Conservation (phyloP, 1,140 invertebrate genomes). For the Drosophila pallidifrons region DNA sequence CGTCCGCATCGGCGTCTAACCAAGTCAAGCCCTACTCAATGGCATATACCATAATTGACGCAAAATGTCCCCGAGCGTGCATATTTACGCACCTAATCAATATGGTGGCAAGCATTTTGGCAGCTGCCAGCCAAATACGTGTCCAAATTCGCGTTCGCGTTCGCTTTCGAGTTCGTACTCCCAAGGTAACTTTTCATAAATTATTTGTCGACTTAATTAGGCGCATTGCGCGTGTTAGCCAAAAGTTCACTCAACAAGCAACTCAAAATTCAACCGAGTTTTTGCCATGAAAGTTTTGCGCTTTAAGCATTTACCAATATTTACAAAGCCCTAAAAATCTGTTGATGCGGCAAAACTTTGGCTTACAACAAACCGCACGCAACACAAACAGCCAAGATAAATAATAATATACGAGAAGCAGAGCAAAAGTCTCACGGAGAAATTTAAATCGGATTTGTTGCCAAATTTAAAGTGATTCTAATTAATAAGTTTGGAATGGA, state of each 20-base stretch:
- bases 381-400: constrained; percentile 12
- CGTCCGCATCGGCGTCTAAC: not conserved
- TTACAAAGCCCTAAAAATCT: constrained; percentile 11
- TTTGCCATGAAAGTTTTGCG: not conserved
- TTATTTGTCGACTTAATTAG: constrained; percentile 72
- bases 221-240: constrained; percentile 9
- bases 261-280: constrained; percentile 3
- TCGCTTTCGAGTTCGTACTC: not conserved
- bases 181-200: constrained; percentile 57
- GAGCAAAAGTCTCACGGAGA: not conserved
- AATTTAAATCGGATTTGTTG: constrained; percentile 8
- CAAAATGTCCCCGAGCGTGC: constrained; percentile 45
- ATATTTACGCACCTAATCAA: constrained; percentile 76
- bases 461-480: not conserved
- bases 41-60: constrained; percentile 49
- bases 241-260: constrained; percentile 5
- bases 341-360: not conserved
- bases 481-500: too few species aligned
- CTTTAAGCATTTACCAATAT: constrained; percentile 23
- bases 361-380: constrained; percentile 12
- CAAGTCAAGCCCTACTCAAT: constrained; percentile 40
- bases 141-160: not conserved
- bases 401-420: not conserved
- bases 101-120: constrained; percentile 38
- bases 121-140: constrained; percentile 9